Evolutionary conservation across 1,140 invertebrate genomes (phyloP), one percentile per base, ranked within the genome.

Genomic region (Diorhabda carinulata): DNA sequence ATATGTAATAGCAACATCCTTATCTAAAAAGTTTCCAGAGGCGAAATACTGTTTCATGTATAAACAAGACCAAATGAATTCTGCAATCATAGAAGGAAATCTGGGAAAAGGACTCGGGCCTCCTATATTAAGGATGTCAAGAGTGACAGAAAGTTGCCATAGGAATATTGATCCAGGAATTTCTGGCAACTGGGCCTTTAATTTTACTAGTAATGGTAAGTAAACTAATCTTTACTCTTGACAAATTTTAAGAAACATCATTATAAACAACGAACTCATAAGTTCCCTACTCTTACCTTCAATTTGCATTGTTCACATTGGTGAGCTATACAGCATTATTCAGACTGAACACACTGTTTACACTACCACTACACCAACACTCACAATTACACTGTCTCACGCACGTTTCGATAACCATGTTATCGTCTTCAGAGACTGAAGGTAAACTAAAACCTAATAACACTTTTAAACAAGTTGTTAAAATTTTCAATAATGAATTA

Each of bases 161-260:
- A 76, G 85, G 62, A 61, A 75, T 59, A 77, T 83, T 43, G 56
- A 74, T 47, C 83, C 83, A 9, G 85, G 84, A 59, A 67, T 81
- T 4, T 78, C 73, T 52, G 84, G 83, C 0, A 82, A 82, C 66
- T 83, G 81, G 74, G 83, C 84, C 3, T 86, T 85, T 71, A 86
- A 86, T 78, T 83, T 87, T 78, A 84, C 86, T 56, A 85, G 83
- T 72, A 86, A 88, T n/a, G 87, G 87, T 85, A 72, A 79, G 79
- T 73, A 66, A 57, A 57, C 25, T 25, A 25, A 25, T 25, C 25
- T 25, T 25, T 25, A 25, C 25, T 25, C 25, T 25, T 25, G 25
- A 25, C 25, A 25, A 25, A 25, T 25, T 25, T 25, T 25, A 25
- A 25, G 25, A 25, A 25, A 25, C 25, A 25, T 25, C 25, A 25